Evolutionary conservation across 2,888 invertebrate species (phyloP), one percentile per base, ranked within the genome.

Genomic region (Erebia epiphron): DNA sequence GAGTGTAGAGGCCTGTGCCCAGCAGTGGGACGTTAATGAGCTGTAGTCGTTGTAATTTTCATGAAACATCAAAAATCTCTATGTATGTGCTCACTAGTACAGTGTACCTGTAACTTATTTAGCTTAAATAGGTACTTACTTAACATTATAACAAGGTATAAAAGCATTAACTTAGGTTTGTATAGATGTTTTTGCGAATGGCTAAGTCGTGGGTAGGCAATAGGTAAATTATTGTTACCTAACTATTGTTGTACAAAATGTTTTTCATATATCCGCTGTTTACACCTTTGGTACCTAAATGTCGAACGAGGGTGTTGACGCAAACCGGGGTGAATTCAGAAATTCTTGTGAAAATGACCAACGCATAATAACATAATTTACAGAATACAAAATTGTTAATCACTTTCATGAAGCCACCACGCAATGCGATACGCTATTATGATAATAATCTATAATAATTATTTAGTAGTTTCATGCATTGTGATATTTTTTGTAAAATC

Each of bases 321-420:
- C 46, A 1, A 21, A 8, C 16, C 16, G 16, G 35, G 64, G 41
- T 54, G 26, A 43, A 21, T 66, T 46, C 46, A 46, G 18, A 16
- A 46, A 46, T 57, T 66, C 54, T 21, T 66, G 66, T 56, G 21
- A 66, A 66, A 66, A 66, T 66, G 41, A 57, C 66, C 43, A 66
- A 66, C 66, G 41, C 66, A 66, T 62, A 62, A 56, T 66, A 14
- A 62, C 21, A 54, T 26, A 62, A 68, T 62, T 57, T 58, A 46
- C 60, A 18, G 35, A 21, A 58, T 14, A 60, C 52, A 16, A 52
- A 21, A 52, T 60, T 26, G 43, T 61, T 65, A 69, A 65, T 69
- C 69, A 65, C 65, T 54, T 68, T 46, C 9, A 26, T 46, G 62
- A 21, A 13, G 56, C n/a, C 14, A 11, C 4, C 62, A 68, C 68